Base-by-base conservation (phyloP, 1,140 invertebrate species). In the Araneus ventricosus region DNA sequence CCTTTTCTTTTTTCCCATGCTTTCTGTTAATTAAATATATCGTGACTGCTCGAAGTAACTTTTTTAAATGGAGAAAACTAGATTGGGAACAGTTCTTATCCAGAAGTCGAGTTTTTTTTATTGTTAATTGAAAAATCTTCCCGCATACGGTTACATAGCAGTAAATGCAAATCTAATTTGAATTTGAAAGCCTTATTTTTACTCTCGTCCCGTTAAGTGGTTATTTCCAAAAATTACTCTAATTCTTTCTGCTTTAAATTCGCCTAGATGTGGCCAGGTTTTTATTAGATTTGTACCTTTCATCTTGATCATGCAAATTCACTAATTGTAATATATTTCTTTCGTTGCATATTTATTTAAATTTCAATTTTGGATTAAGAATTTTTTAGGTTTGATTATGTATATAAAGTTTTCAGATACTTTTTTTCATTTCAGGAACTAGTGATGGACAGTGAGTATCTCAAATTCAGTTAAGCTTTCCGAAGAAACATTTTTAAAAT, bases 161-260 rank as follows among this genome's bases (percentile, higher is more conserved):
- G 17, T 37, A 75, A 75, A 75, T 75, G 70, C 30, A 75, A 75
- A 37, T 75, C 70, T 75, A 75, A 75, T 75, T 75, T 75, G 30
- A 75, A 75, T 75, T 75, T 37, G 70, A 75, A 75, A 75, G 70
- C 34, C n/a, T 30, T 75, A 34, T 75, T 70, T 75, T 67, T 30
- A 5, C 34, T 37, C 34, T 4, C 5, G 17, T 37, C 22, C 30
- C 1, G 20, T 75, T 37, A 75, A 75, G 70, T 75, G 70, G 20
- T 75, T 75, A 27, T 20, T 75, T 37, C 14, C 27, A 75, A 22
- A 37, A 30, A 34, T 27, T 75, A 20, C 17, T 37, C 37, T 75
- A 20, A 34, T 75, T 17, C 27, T 34, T 75, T 10, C 14, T 75
- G 5, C 30, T 37, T 75, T 34, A 75, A 75, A 75, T 34, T 75